Base-by-base conservation (phyloP, 2,797 vertebrate genomes). In the Enteromius fasciolatus region DNA sequence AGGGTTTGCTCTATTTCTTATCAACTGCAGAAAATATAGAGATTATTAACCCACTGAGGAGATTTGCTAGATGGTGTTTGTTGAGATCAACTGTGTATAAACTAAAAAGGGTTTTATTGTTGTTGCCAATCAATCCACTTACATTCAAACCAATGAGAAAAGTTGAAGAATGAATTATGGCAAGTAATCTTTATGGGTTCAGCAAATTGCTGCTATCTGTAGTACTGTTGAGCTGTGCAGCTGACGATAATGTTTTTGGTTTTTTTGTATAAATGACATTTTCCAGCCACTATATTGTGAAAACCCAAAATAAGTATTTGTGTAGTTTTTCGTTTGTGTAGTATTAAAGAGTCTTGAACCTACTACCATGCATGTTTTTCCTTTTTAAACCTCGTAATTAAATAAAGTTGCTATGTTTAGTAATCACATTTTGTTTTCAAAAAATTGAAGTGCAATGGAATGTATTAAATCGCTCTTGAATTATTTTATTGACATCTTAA, bases 401-500 rank as follows among this genome's bases (percentile, higher is more conserved):
- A 85, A 82, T 82, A 78, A 82, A 78, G 23, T 54, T 28, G 46
- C 28, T 64, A 12, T 25, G 15, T 77, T 73, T 25, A 74, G 25
- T n/a, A 14, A 44, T 63, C 6, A 17, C 31, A 18, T 44, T 33
- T 48, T 10, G 59, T 9, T 36, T 20, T 78, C 61, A 52, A 1
- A 52, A 80, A 67, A 44, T 48, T 33, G 25, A 46, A 20, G 41
- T 83, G 28, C 48, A 57, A 41, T 52, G 76, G 63, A 80, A 73
- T 79, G 41, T 48, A 68, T 78, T 80, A 63, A 75, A 28, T 70
- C 31, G 52, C 64, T 81, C 74, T 80, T 75, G 52, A 64, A 59
- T 61, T 54, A 80, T 86, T 76, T 83, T 85, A 57, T 89, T 69
- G 67, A 87, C 67, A 61, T 83, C 80, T 86, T 86, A 77, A 86